These are phyloP conservation scores for Neocloeon triangulifer DNA, from an alignment of 1,140 invertebrate genomes.

Conservation along the genomic window DNA sequence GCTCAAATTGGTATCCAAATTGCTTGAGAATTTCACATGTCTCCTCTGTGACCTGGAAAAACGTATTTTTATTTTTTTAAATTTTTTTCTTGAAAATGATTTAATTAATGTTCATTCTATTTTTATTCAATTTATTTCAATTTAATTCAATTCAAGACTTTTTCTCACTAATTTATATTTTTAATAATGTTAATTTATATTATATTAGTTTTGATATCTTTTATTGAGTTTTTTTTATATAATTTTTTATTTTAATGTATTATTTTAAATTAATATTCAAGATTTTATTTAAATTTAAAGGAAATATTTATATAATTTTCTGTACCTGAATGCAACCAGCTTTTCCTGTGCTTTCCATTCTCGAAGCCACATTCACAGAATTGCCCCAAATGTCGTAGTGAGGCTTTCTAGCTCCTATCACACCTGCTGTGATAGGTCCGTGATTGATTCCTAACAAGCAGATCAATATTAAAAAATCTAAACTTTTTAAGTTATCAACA, in stretches of 20 bases:
- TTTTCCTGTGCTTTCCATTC: conserved; percentile 94
- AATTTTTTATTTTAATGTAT: not conserved
- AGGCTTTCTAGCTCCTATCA: conserved; percentile 82
- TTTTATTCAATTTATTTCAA: too few species aligned
- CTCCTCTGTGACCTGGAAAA: conserved; percentile 89
- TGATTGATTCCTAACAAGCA: conserved; percentile 58
- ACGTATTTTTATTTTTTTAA: too few species aligned
- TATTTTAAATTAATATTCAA: not conserved
- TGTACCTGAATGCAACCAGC: conserved; percentile 85
- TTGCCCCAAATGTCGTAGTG: conserved; percentile 96
- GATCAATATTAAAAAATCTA: not conserved
- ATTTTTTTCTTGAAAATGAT: too few species aligned
- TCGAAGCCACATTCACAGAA: conserved; percentile 83
- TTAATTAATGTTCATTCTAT: too few species aligned
- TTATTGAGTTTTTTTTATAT: too few species aligned
- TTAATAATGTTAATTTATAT: too few species aligned
- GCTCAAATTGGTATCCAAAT: conserved; percentile 78
- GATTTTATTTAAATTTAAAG: not conserved
- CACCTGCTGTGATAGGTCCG: conserved; percentile 82
- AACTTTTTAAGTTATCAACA: not conserved
- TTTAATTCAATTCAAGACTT: too few species aligned
- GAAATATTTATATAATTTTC: not conserved
- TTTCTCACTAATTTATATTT: too few species aligned
- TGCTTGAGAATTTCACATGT: conserved; percentile 63
- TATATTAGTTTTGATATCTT: too few species aligned